Evolutionary conservation across 2,888 invertebrate species (phyloP).

Genomic region (Drosophila niveifrons): DNA sequence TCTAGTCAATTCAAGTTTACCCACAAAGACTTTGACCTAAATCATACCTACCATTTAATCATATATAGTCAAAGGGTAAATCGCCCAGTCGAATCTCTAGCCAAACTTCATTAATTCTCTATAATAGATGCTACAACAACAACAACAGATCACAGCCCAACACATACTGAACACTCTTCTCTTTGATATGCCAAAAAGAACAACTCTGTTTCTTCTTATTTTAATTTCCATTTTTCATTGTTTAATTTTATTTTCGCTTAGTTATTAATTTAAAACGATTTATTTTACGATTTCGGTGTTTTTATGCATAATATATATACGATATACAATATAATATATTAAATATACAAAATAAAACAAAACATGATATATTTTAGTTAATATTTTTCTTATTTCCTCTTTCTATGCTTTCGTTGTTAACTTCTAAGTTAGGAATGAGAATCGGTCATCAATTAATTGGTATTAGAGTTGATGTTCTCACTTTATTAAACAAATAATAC

Average conservation of each 20-base stretch:
- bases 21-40: slow-evolving; percentile 41
- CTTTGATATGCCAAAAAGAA: slow-evolving; percentile 37
- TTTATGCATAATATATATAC: slow-evolving; percentile 58
- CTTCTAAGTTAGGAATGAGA: slow-evolving; percentile 33
- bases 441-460: slow-evolving; percentile 27
- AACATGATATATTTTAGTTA: slow-evolving; percentile 60
- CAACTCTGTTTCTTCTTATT: slow-evolving; percentile 5
- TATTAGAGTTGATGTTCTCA: slow-evolving; percentile 38
- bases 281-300: slow-evolving; percentile 61
- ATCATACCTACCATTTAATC: neutral
- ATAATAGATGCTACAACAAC: neutral
- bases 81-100: slow-evolving; percentile 41
- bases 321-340: slow-evolving; percentile 59
- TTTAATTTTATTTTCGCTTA: slow-evolving; percentile 38
- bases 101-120: slow-evolving; percentile 16
- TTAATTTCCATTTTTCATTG: slow-evolving; percentile 32
- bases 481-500: slow-evolving; percentile 16
- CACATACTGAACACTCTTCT: slow-evolving; percentile 46
- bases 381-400: slow-evolving; percentile 23
- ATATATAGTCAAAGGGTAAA: slow-evolving; percentile 16
- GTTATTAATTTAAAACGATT: slow-evolving; percentile 52
- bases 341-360: slow-evolving; percentile 34
- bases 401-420: slow-evolving; percentile 35
- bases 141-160: slow-evolving; percentile 10
- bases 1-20: slow-evolving; percentile 62